These are phyloP conservation scores for Choloepus hoffmanni DNA, from an alignment of 2,113 vertebrate species.

Conservation along the genomic window DNA sequence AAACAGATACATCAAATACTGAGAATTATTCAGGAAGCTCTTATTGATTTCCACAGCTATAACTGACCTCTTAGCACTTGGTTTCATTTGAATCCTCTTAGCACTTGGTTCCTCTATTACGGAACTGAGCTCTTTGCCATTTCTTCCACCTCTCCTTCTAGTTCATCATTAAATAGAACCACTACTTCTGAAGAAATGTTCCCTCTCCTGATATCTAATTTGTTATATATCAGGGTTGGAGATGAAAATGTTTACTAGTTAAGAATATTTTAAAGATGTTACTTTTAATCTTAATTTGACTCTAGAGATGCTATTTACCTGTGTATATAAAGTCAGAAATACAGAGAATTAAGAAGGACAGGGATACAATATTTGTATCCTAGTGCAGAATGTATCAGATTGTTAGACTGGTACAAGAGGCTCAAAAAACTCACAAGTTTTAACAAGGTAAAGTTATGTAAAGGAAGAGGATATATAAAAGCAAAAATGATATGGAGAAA, in stretches of 20 bases:
- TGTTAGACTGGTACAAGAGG: neutral
- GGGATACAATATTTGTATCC: neutral
- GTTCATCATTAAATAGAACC: neutral
- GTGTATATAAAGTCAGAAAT: neutral
- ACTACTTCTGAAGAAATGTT: neutral
- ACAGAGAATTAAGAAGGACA: neutral
- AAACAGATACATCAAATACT: conserved; percentile 10
- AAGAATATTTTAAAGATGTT: neutral
- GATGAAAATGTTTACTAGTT: neutral
- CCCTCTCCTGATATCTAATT: neutral
- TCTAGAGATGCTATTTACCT: neutral
- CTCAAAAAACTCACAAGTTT: neutral
- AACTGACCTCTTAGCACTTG: neutral
- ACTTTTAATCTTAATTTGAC: conserved; percentile 19
- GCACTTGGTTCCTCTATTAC: neutral
- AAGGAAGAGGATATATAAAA: too few relatives aligned
- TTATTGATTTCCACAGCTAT: neutral
- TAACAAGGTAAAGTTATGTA: neutral
- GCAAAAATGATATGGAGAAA: neutral
- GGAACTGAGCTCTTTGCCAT: neutral
- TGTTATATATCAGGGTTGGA: neutral
- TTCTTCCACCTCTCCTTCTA: neutral
- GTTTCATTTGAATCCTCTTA: neutral
- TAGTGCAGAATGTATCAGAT: conserved; percentile 7
- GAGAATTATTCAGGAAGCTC: neutral